Base-by-base conservation (phyloP, 2,797 vertebrate genomes). In the Scleropages formosus region DNA sequence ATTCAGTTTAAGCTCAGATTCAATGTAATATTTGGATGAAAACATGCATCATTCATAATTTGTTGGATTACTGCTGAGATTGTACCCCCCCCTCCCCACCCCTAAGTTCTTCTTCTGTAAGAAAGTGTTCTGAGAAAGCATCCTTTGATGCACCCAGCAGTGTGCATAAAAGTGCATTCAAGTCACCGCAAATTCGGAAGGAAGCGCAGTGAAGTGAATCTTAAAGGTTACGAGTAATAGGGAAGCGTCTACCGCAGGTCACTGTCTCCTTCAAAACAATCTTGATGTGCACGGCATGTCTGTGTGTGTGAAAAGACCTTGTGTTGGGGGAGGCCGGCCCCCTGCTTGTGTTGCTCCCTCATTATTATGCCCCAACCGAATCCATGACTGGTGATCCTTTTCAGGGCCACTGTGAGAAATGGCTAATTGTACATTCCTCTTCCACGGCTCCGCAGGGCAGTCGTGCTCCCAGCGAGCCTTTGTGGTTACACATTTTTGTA, bases 361-460 rank as follows among this genome's bases (percentile, higher is more conserved):
- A 76, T 47, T 80, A 68, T 81, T 74, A 81, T 84, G 84, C 80
- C 16, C 60, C 18, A 39, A 70, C 74, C 62, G 49, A 77, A 3
- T 31, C 71, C 79, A 60, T 59, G 18, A 80, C 74, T 81, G 76
- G 27, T 73, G 1, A 59, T 73, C 61, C 72, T 77, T 74, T 75
- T 79, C 75, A 72, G 44, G 76, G 70, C 53, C 63, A 7, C 69
- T 15, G 58, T 31, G 64, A 80, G 75, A 69, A 74, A n/a, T 51
- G 18, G 76, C 74, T 82, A 73, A 78, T 83, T 83, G 76, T 73
- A 56, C 61, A 71, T 76, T 72, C 77, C 58, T 71, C 61, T 51
- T 47, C 39, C 15, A 26, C 22, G 63, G 47, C 59, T 64, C 75
- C 65, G 6, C 80, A 44, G 62, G 69, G 59, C 66, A 74, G 62